Evolutionary conservation across 2,888 invertebrate genomes (phyloP), one percentile per base, ranked within the genome.

Genomic region (Troglohyphantes excavatus): DNA sequence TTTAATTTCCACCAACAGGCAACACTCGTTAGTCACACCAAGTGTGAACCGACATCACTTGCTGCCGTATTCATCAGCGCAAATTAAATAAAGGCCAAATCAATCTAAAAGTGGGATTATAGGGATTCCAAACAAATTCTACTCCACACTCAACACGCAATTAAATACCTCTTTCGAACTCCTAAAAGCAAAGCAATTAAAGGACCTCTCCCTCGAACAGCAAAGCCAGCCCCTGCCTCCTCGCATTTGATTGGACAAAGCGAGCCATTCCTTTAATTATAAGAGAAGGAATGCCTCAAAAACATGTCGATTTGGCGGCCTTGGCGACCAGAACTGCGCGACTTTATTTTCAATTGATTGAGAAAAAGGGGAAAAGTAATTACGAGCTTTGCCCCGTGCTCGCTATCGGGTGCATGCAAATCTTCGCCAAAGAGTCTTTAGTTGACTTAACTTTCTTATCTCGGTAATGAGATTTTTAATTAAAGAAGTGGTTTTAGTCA

Each of bases 391-490:
- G 72, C 13, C 2, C 67, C 11, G 13, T 2, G 5, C 27, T 2
- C 65, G 6, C 27, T 78, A 81, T 68, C 82, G 29, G 53, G 21
- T 2, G 46, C 46, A 83, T 83, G 73, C 83, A 83, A 73, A 73
- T 83, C 39, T 46, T 65, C 9, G 2, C 46, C 83, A 23, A 29
- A 43, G 19, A 17, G 43, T 2, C 26, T 27, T 2, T 19, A 9
- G 43, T 65, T 75, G 83, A 83, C 83, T 83, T 73, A 83, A 46
- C 73, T 83, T 46, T 26, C 73, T 83, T 83, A 65, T 65, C 83
- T 27, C 11, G 7, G 73, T 85, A 85, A 85, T 85, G 84, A 85
- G 76, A 67, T 76, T 85, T 85, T 85, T 85, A 85, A 85, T 76
- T 85, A 85, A 85, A 85, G 76, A 76, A 85, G 84, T 33, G 76